Conservation (phyloP, 2,888 invertebrate genomes). For the Nowickia ferox region DNA sequence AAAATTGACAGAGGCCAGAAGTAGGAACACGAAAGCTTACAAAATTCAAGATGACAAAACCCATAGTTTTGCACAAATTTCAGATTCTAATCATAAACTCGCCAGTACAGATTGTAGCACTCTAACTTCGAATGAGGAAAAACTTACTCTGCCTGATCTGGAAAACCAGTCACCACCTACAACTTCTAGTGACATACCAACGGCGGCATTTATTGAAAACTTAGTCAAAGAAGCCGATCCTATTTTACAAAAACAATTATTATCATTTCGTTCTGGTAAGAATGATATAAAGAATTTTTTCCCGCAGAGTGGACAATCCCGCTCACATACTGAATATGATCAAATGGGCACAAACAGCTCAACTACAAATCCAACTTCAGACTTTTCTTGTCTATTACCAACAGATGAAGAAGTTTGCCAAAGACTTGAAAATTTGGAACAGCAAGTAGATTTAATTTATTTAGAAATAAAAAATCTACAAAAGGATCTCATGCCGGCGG, state of each 20-base stretch:
- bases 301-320: too few relatives aligned
- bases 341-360: not conserved
- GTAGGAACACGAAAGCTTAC: too few relatives aligned
- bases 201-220: not conserved
- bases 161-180: not conserved
- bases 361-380: not conserved
- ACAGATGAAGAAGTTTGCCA: not conserved
- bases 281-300: not conserved
- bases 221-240: not conserved
- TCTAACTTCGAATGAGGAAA: not conserved
- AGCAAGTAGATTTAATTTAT: constrained; percentile 18
- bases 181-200: not conserved
- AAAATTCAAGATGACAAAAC: too few relatives aligned
- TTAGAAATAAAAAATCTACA: constrained; percentile 9
- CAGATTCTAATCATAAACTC: too few relatives aligned
- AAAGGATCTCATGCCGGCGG: not conserved
- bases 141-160: not conserved
- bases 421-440: constrained; percentile 42
- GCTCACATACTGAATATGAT: too few relatives aligned
- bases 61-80: too few relatives aligned
- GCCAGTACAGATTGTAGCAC: too few relatives aligned
- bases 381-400: not conserved
- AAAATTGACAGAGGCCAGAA: too few relatives aligned
- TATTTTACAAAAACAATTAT: not conserved
- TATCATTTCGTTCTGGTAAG: not conserved